A percentile compares a stretch with the other conserved stretches of the same genome.
phyloP scores from a whole-genome alignment of 2,888 invertebrate species.

The Lasius fuliginosus region DNA sequence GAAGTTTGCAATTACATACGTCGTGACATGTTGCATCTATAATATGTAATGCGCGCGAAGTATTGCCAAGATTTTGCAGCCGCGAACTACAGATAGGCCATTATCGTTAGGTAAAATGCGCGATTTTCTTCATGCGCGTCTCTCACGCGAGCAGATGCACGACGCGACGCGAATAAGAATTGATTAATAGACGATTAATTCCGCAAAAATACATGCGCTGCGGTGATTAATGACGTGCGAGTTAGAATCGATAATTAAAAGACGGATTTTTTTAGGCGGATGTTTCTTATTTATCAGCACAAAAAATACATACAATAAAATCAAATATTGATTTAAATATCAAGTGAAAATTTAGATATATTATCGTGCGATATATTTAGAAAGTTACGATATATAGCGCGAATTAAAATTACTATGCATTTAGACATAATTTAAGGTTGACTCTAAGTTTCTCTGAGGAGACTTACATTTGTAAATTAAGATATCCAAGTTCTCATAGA shows the following conservation, averaged over 20 bases:
- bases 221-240: constrained; percentile 18
- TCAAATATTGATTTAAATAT: not conserved
- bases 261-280: not conserved
- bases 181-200: constrained; percentile 46
- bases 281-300: not conserved
- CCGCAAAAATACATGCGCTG: not conserved
- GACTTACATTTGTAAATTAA: not conserved
- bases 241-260: constrained; percentile 26
- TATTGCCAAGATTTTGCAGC: constrained; percentile 2
- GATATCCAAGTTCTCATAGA: not conserved
- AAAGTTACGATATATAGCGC: not conserved
- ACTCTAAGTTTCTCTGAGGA: not conserved
- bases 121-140: constrained; percentile 2
- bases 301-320: not conserved
- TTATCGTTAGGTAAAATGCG: not conserved
- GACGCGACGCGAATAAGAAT: constrained; percentile 2
- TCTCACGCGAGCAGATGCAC: constrained; percentile 8
- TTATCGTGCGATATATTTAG: not conserved
- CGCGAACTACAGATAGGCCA: not conserved
- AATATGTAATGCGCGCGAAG: constrained; percentile 9
- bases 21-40: constrained; percentile 19
- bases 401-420: not conserved
- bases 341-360: not conserved
- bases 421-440: not conserved
- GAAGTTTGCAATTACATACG: not conserved